Evolutionary conservation across 2,888 invertebrate species (phyloP).

Genomic region (Dione juno): DNA sequence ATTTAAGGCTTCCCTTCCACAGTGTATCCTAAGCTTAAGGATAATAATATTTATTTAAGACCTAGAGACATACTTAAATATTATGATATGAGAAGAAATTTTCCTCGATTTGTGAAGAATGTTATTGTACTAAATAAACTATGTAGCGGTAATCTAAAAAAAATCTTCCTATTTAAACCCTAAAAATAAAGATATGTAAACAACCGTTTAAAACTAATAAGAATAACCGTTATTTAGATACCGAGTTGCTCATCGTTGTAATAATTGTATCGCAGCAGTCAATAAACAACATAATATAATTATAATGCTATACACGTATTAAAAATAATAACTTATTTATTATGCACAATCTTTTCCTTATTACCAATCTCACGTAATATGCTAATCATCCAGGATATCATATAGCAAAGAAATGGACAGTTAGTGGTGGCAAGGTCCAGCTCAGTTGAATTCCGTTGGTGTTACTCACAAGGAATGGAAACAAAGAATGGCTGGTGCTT

Average conservation of each 20-base stretch:
- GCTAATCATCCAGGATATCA: constrained; percentile 40
- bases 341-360: constrained; percentile 38
- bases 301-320: constrained; percentile 19
- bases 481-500: constrained; percentile 49
- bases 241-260: neutral
- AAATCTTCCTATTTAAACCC: too few species aligned
- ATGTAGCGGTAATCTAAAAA: too few species aligned
- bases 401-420: constrained; percentile 33
- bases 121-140: too few species aligned
- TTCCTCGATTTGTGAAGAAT: neutral
- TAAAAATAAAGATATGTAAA: too few species aligned
- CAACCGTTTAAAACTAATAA: constrained; percentile 7
- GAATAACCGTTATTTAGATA: constrained; percentile 2
- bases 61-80: neutral
- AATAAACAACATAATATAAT: constrained; percentile 23
- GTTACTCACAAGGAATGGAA: constrained; percentile 54
- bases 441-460: constrained; percentile 48
- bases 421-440: constrained; percentile 26
- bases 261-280: constrained; percentile 7
- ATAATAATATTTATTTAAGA: neutral
- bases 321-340: constrained; percentile 37
- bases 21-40: neutral
- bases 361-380: constrained; percentile 42
- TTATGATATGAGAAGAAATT: neutral
- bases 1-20: neutral